Evolutionary conservation across 2,113 vertebrate genomes (phyloP).

Genomic region (Apaloderma vittatum): DNA sequence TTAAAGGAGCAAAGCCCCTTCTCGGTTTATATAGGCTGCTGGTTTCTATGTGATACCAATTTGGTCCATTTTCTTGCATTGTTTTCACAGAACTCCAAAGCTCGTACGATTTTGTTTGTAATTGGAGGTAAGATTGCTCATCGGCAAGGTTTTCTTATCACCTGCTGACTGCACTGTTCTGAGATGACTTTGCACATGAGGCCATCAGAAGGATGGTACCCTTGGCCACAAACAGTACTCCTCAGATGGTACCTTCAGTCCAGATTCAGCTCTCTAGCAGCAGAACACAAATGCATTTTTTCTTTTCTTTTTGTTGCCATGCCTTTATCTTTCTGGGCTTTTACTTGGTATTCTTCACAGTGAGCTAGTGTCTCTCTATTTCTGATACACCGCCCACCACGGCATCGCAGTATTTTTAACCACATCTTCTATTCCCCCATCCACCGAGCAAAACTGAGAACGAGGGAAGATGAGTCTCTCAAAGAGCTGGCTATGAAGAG

Average conservation of each 20-base stretch:
- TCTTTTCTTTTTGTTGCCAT: constrained; percentile 36
- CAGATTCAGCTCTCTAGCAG: constrained; percentile 7
- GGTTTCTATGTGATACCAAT: background rate
- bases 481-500: background rate
- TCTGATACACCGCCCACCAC: constrained; percentile 60
- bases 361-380: constrained; percentile 67
- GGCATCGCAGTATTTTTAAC: constrained; percentile 62
- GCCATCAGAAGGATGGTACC: background rate
- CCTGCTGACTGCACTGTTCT: background rate
- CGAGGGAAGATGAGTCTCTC: background rate
- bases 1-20: background rate
- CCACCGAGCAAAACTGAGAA: constrained; percentile 9
- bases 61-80: background rate
- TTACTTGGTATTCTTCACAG: constrained; percentile 47
- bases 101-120: background rate
- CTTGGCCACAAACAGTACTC: background rate
- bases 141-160: background rate
- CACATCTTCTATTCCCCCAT: constrained; percentile 33
- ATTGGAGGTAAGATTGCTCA: background rate
- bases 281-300: background rate
- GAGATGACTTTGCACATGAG: background rate
- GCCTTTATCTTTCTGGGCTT: constrained; percentile 33
- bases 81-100: background rate
- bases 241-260: background rate
- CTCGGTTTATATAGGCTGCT: background rate